Evolutionary conservation across 1,140 invertebrate genomes (phyloP).

Genomic region (Cydia pomonella): DNA sequence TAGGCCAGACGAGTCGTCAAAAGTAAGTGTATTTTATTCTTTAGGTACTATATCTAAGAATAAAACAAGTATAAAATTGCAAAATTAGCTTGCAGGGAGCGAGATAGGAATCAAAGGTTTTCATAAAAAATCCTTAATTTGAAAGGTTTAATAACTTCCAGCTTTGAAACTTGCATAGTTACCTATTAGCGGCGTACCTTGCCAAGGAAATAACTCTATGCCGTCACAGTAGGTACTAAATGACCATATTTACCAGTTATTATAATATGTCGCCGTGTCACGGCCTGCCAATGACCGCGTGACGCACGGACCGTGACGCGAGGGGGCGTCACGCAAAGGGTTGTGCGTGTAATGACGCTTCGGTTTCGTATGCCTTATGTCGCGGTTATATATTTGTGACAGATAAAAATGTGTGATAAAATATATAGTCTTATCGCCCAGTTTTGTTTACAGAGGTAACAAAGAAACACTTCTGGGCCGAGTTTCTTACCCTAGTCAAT

Average conservation of each 20-base stretch:
- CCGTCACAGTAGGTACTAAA: background rate
- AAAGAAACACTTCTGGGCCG: too few relatives aligned
- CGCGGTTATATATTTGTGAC: background rate
- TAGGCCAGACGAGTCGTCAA: too few relatives aligned
- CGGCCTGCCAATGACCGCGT: conserved; percentile 2
- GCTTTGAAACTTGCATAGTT: too few relatives aligned
- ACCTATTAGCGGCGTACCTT: background rate
- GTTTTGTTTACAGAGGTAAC: too few relatives aligned
- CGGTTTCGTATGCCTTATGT: background rate
- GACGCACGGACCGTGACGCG: conserved; percentile 2
- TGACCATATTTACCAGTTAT: background rate
- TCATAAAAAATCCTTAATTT: too few relatives aligned
- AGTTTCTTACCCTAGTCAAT: background rate
- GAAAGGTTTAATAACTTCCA: too few relatives aligned
- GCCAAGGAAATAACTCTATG: too few relatives aligned
- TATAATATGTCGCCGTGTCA: background rate
- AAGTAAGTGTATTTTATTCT: too few relatives aligned
- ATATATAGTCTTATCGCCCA: background rate
- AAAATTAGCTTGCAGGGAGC: too few relatives aligned
- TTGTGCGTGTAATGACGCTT: conserved; percentile 3
- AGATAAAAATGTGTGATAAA: background rate
- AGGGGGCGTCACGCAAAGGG: conserved; percentile 4
- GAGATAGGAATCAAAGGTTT: too few relatives aligned
- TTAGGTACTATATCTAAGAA: too few relatives aligned
- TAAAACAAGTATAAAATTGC: too few relatives aligned